A percentile compares a stretch with the other conserved stretches of the same genome.
Evolutionary conservation across 2,113 vertebrate species (phyloP).

Genomic region (Marcusenius ussheri): DNA sequence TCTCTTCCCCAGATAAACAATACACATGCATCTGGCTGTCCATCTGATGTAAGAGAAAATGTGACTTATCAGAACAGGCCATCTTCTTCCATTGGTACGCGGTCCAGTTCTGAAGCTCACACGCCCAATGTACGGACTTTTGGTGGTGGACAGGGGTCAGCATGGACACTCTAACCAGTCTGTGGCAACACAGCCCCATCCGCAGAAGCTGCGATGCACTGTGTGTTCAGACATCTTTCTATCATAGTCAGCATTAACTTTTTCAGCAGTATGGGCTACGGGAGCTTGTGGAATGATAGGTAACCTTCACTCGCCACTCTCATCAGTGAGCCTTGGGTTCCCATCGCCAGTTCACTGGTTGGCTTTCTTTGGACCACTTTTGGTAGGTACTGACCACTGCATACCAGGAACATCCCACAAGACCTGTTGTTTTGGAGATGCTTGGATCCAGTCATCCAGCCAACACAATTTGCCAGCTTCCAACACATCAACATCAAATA

Average conservation of each 20-base stretch:
- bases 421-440: neutral
- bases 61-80: too few species aligned
- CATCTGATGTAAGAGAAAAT: too few species aligned
- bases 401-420: too few species aligned
- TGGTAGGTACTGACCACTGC: too few species aligned
- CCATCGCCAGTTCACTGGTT: too few species aligned
- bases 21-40: neutral
- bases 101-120: too few species aligned
- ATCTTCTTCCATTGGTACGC: too few species aligned
- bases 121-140: neutral
- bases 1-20: neutral
- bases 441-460: neutral
- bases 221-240: neutral
- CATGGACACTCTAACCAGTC: neutral
- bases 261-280: neutral
- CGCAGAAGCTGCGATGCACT: neutral
- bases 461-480: neutral
- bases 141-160: neutral
- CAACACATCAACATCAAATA: neutral
- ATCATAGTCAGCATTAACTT: neutral
- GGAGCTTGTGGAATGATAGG: neutral
- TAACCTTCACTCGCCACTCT: too few species aligned
- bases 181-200: neutral
- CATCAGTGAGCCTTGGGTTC: too few species aligned
- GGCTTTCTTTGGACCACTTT: too few species aligned